A percentile compares a stretch with the other conserved stretches of the same genome.
Evolutionary conservation across 2,113 vertebrate species (phyloP).

Genomic region (Brachypteracias leptosomus): DNA sequence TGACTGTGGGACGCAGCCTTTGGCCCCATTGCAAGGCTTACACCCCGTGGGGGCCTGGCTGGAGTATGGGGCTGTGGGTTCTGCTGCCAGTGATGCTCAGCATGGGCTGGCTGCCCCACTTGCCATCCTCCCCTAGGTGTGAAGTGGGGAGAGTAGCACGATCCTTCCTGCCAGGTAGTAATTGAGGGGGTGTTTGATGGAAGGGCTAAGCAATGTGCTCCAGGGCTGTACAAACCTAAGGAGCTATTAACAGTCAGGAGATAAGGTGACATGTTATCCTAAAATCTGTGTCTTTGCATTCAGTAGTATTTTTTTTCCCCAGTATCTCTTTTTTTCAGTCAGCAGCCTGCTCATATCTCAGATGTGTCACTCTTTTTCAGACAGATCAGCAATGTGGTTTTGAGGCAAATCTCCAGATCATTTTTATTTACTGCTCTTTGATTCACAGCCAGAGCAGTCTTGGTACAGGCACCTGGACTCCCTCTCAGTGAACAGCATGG

Average conservation of each 20-base stretch:
- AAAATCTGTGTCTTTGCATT: not conserved
- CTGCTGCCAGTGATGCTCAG: not conserved
- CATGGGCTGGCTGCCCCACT: not conserved
- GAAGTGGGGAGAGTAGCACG: not conserved
- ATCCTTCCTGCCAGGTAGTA: not conserved
- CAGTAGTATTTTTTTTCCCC: not conserved
- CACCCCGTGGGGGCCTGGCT: not conserved
- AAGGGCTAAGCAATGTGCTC: not conserved
- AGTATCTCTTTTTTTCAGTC: not conserved
- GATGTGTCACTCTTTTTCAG: not conserved
- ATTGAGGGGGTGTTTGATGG: fast-evolving
- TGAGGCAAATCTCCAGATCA: not conserved
- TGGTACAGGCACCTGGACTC: not conserved
- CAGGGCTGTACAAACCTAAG: not conserved
- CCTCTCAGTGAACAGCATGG: not conserved
- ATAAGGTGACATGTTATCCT: not conserved
- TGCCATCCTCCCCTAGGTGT: not conserved
- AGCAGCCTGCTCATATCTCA: not conserved
- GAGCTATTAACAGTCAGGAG: not conserved
- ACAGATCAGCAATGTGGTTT: not conserved
- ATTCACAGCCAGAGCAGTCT: not conserved
- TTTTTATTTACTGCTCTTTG: conserved; percentile 12
- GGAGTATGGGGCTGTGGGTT: fast-evolving
- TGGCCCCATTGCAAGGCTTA: not conserved
- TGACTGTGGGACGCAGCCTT: not conserved